Conservation (phyloP, 2,888 invertebrate genomes). For the Argyresthia albistria region DNA sequence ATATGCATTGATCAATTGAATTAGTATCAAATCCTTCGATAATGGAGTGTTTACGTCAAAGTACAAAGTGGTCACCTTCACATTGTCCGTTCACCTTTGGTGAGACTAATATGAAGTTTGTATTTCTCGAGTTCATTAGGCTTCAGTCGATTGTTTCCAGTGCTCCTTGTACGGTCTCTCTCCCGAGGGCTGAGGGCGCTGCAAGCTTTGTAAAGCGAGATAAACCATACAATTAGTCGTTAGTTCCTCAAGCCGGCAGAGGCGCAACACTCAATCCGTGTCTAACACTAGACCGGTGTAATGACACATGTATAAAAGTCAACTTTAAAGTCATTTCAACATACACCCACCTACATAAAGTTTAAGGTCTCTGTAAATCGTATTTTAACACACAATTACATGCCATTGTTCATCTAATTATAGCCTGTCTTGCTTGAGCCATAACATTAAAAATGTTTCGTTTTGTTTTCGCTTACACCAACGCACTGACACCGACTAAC, state of each 20-base stretch:
- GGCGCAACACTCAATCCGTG: too few relatives aligned
- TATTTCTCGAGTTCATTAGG: too few relatives aligned
- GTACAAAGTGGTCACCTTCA: neutral
- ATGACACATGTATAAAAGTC: neutral
- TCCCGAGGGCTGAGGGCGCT: too few relatives aligned
- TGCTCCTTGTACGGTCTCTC: too few relatives aligned
- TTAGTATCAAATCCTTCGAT: too few relatives aligned
- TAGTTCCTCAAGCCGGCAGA: too few relatives aligned
- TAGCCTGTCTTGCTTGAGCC: constrained; percentile 29
- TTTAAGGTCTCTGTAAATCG: constrained; percentile 17
- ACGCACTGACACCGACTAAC: constrained; percentile 18
- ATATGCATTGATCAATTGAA: too few relatives aligned
- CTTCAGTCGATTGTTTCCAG: too few relatives aligned
- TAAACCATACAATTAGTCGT: too few relatives aligned
- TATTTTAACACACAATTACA: constrained; percentile 39
- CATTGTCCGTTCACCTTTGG: neutral
- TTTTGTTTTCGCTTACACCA: constrained; percentile 28
- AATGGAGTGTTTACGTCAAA: too few relatives aligned
- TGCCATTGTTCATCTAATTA: constrained; percentile 50
- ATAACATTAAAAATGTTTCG: constrained; percentile 29
- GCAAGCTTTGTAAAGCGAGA: too few relatives aligned
- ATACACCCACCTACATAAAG: constrained; percentile 23
- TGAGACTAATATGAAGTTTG: neutral
- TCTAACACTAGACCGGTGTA: too few relatives aligned
- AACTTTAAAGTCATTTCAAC: neutral